These are phyloP conservation scores for Maconellicoccus hirsutus DNA, from an alignment of 1,140 invertebrate genomes.

Conservation along the genomic window DNA sequence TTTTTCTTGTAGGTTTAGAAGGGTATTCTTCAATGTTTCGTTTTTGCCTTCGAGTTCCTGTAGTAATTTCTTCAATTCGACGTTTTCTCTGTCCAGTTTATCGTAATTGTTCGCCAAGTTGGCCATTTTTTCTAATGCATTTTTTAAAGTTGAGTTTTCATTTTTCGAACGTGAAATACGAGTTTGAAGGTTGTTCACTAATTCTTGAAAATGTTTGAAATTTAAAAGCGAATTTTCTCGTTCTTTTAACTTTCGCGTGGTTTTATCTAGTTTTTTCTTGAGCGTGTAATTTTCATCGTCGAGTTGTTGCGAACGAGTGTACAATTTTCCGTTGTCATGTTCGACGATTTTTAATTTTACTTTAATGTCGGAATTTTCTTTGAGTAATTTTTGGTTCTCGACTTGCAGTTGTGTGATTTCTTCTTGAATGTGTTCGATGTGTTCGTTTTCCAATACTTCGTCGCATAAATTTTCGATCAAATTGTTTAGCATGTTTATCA, in stretches of 20 bases:
- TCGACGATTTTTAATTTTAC: constrained; percentile 13
- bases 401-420: neutral
- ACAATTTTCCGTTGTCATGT: neutral
- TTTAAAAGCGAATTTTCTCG: neutral
- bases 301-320: neutral
- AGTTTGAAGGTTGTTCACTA: neutral
- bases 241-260: neutral
- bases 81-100: neutral
- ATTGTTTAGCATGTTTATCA: neutral
- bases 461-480: neutral
- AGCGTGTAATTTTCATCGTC: neutral
- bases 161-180: constrained; percentile 20
- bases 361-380: constrained; percentile 13
- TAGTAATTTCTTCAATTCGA: neutral
- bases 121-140: neutral
- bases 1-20: neutral
- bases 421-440: neutral
- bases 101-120: constrained; percentile 14
- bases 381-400: neutral
- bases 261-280: constrained; percentile 1
- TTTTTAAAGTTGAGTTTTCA: neutral
- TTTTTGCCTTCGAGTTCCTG: neutral
- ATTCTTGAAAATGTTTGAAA: neutral
- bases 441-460: constrained; percentile 1
- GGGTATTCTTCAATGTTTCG: neutral